Conservation (phyloP, 2,888 invertebrate genomes). For the Rhamnusium bicolor region DNA sequence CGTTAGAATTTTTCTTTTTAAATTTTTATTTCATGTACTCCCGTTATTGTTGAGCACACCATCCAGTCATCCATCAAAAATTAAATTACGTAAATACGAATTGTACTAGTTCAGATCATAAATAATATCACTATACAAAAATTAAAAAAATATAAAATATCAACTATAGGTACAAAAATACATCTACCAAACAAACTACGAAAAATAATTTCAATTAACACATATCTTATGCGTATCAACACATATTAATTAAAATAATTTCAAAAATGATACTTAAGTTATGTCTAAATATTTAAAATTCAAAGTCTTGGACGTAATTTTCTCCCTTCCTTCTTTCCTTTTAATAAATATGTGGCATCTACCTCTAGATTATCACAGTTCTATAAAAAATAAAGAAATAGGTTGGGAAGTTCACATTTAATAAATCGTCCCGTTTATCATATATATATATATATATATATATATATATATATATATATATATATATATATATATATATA, state of each 20-base stretch:
- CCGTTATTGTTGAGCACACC: conserved; percentile 55
- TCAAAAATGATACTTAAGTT: neutral
- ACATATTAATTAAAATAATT: conserved; percentile 5
- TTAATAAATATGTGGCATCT: conserved; percentile 55
- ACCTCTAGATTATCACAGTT: conserved; percentile 54
- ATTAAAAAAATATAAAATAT: conserved; percentile 44
- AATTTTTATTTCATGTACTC: conserved; percentile 52
- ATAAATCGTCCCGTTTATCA: conserved; percentile 9
- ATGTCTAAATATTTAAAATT: conserved; percentile 20
- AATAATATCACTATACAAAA: conserved; percentile 65
- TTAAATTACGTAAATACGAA: conserved; percentile 49
- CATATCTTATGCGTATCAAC: neutral
- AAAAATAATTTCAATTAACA: conserved; percentile 23
- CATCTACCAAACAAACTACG: conserved; percentile 47
- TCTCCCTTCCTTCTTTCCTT: conserved; percentile 35
- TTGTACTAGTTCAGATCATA: conserved; percentile 54
- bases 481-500: no score
- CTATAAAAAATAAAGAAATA: conserved; percentile 41
- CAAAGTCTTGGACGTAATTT: conserved; percentile 19
- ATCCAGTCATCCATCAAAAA: conserved; percentile 56
- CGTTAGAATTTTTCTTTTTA: conserved; percentile 58
- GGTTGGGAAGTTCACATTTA: conserved; percentile 23
- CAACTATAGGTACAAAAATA: conserved; percentile 31
- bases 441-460: neutral
- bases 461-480: no score